These are phyloP conservation scores for Clusia tigrina DNA, from an alignment of 2,888 invertebrate species.

Conservation along the genomic window DNA sequence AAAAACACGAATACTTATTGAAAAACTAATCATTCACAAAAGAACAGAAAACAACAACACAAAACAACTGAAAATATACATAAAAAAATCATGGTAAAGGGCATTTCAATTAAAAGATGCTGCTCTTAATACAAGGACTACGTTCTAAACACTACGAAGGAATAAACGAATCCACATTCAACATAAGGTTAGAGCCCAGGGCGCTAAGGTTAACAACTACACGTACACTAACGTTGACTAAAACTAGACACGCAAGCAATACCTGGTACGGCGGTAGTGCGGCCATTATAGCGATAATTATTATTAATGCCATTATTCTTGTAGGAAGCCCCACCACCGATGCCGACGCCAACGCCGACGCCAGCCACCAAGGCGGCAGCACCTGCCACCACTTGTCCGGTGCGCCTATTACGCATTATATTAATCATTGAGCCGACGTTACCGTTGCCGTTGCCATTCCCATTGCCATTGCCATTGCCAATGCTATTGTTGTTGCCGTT, in stretches of 20 bases:
- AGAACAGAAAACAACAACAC: neutral
- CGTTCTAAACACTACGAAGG: no score
- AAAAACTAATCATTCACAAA: neutral
- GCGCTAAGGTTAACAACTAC: neutral
- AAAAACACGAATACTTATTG: neutral
- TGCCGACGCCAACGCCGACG: constrained; percentile 29
- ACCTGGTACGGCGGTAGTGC: constrained; percentile 61
- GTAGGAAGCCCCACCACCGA: constrained; percentile 45
- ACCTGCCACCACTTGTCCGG: constrained; percentile 39
- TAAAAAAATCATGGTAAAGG: neutral
- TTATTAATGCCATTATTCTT: constrained; percentile 62
- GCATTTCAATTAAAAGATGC: neutral
- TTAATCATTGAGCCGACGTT: constrained; percentile 32
- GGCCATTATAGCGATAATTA: constrained; percentile 64
- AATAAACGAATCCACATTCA: neutral
- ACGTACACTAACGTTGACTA: neutral
- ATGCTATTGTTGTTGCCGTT: no score
- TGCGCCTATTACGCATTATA: constrained; percentile 49
- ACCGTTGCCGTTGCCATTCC: constrained; percentile 8
- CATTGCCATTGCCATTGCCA: neutral
- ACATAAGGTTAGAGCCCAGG: neutral
- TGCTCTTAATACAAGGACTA: neutral
- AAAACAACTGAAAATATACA: neutral
- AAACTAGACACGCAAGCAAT: constrained; percentile 39
- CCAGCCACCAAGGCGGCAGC: constrained; percentile 32